These are phyloP conservation scores for Meghimatium bilineatum DNA, from an alignment of 2,888 invertebrate genomes.

Conservation along the genomic window DNA sequence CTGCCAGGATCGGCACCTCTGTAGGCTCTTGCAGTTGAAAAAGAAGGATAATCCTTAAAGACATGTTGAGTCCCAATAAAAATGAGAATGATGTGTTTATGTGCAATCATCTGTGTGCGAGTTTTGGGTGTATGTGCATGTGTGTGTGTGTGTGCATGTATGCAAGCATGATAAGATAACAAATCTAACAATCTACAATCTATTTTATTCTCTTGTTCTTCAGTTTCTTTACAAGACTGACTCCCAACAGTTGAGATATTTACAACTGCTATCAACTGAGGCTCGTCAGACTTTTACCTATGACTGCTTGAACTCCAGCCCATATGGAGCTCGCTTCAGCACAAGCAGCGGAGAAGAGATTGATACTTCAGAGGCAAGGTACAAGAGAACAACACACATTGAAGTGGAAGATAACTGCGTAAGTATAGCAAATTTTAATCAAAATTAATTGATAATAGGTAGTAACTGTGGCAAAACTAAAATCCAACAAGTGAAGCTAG, in stretches of 20 bases:
- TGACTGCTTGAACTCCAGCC: conserved; percentile 90
- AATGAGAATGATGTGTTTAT: no score
- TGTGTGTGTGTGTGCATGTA: no score
- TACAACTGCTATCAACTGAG: conserved; percentile 87
- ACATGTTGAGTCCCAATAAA: no score
- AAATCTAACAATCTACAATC: neutral
- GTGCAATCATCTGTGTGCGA: no score
- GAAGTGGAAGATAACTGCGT: conserved; percentile 50
- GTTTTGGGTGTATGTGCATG: no score
- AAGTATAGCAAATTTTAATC: conserved; percentile 21
- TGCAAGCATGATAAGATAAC: no score
- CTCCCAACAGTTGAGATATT: conserved; percentile 88
- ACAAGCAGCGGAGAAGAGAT: conserved; percentile 91
- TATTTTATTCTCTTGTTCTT: neutral
- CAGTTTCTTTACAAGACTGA: conserved; percentile 92
- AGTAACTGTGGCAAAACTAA: no score
- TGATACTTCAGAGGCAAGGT: conserved; percentile 79
- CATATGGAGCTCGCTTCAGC: conserved; percentile 87
- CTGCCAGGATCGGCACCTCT: no score
- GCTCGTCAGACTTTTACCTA: conserved; percentile 91
- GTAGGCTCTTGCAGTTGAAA: no score
- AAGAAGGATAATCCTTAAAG: no score
- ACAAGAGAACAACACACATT: conserved; percentile 53
- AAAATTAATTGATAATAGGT: no score
- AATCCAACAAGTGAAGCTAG: no score